Evolutionary conservation across 1,140 invertebrate species (phyloP).

Genomic region (Dinoponera quadriceps): DNA sequence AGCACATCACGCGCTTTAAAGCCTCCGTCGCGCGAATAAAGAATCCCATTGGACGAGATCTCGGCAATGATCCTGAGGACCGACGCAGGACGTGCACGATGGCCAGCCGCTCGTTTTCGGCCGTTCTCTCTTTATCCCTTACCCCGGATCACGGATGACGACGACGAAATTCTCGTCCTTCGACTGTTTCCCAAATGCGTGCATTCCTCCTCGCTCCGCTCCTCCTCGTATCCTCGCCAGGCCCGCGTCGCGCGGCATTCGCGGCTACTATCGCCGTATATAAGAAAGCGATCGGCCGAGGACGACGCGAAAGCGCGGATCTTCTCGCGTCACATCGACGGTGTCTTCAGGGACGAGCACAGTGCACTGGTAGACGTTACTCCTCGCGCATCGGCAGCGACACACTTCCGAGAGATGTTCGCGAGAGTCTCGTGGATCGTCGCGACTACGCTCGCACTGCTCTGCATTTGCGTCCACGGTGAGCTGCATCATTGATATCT

Average conservation of each 20-base stretch:
- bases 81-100: neutral
- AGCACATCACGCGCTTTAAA: no score
- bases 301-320: conserved; percentile 15
- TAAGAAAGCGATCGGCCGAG: conserved; percentile 42
- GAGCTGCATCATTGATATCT: neutral
- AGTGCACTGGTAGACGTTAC: conserved; percentile 9
- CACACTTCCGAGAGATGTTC: conserved; percentile 26
- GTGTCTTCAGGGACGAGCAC: neutral
- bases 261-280: conserved; percentile 34
- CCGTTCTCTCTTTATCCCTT: conserved; percentile 8
- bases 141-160: neutral
- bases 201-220: conserved; percentile 22
- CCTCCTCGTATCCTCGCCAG: conserved; percentile 3
- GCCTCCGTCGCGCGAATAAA: neutral
- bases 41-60: neutral
- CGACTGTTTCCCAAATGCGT: neutral
- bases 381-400: neutral
- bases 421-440: neutral
- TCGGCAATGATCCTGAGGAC: neutral
- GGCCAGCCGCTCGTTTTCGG: neutral
- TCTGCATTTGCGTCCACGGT: conserved; percentile 23
- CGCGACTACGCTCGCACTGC: neutral
- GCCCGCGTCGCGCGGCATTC: conserved; percentile 8
- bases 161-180: conserved; percentile 44
- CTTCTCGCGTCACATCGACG: neutral